Percentiles rank a stretch among this genome's conserved stretches.
Evolutionary conservation across 2,888 invertebrate species (phyloP).

Genomic region (Alentia gelatinosa): DNA sequence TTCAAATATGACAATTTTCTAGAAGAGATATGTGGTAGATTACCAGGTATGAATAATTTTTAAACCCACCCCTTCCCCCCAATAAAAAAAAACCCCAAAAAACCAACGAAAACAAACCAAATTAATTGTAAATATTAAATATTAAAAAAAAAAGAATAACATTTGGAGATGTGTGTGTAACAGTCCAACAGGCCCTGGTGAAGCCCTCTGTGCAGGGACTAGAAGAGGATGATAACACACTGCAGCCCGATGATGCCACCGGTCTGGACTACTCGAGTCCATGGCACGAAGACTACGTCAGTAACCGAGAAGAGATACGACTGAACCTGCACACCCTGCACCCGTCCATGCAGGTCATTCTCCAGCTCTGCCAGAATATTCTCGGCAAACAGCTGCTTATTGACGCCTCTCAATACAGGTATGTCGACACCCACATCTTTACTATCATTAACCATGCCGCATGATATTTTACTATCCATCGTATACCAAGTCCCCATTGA

Average conservation of each 20-base stretch:
- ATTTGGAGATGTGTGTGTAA: no score
- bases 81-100: no score
- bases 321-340: constrained; percentile 78
- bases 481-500: no score
- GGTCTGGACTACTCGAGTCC: constrained; percentile 79
- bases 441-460: not conserved
- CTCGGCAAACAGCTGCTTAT: constrained; percentile 77
- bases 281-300: constrained; percentile 78
- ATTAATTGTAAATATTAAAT: no score
- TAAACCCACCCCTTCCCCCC: no score
- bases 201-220: constrained; percentile 79
- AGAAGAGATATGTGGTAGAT: no score
- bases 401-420: constrained; percentile 71
- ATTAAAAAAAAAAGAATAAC: no score
- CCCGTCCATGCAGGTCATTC: constrained; percentile 78
- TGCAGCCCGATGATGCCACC: constrained; percentile 77
- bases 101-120: no score
- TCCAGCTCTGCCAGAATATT: constrained; percentile 78
- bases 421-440: not conserved
- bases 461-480: no score
- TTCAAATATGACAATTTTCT: no score
- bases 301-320: constrained; percentile 71
- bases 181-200: constrained; percentile 79
- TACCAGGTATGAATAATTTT: no score
- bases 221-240: constrained; percentile 77